Evolutionary conservation across 2,113 vertebrate genomes (phyloP).

Genomic region (Glaucomys volans): DNA sequence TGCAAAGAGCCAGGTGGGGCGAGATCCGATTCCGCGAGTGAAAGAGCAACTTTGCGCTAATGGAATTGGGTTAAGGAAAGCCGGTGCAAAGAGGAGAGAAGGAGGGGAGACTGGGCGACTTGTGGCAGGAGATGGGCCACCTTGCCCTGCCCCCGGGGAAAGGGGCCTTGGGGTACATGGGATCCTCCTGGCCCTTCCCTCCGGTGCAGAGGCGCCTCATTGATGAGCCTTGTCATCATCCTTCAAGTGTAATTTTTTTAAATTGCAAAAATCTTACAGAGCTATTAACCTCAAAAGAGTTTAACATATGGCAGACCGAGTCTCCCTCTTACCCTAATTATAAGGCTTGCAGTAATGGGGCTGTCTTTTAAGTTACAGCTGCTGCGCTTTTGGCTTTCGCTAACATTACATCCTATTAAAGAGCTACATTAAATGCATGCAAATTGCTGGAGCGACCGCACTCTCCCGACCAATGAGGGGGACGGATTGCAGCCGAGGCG

Average conservation of each 20-base stretch:
- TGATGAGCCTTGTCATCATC: conserved; percentile 83
- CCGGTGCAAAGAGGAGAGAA: accelerated
- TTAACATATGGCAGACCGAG: conserved; percentile 89
- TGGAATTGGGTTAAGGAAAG: background rate
- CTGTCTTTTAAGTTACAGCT: conserved; percentile 91
- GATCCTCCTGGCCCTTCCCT: conserved; percentile 40
- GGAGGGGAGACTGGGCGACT: background rate
- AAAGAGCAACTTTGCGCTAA: background rate
- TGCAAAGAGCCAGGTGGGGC: background rate
- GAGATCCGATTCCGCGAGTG: background rate
- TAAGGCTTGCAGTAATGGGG: conserved; percentile 88
- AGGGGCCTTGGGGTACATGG: background rate
- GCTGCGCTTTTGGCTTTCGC: conserved; percentile 87
- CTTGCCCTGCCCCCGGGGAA: background rate
- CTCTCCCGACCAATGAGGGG: conserved; percentile 81
- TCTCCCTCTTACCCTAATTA: conserved; percentile 90
- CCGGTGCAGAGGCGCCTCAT: background rate
- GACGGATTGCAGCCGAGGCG: conserved; percentile 77
- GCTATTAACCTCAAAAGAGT: conserved; percentile 90
- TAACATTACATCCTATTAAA: conserved; percentile 89
- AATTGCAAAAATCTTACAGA: conserved; percentile 89
- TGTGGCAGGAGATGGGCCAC: background rate
- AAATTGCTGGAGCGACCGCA: conserved; percentile 84
- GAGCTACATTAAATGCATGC: conserved; percentile 88
- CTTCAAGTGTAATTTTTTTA: conserved; percentile 87